A percentile compares a stretch with the other conserved stretches of the same genome.
phyloP scores from a whole-genome alignment of 2,113 vertebrate genomes.

The Colius striatus region DNA sequence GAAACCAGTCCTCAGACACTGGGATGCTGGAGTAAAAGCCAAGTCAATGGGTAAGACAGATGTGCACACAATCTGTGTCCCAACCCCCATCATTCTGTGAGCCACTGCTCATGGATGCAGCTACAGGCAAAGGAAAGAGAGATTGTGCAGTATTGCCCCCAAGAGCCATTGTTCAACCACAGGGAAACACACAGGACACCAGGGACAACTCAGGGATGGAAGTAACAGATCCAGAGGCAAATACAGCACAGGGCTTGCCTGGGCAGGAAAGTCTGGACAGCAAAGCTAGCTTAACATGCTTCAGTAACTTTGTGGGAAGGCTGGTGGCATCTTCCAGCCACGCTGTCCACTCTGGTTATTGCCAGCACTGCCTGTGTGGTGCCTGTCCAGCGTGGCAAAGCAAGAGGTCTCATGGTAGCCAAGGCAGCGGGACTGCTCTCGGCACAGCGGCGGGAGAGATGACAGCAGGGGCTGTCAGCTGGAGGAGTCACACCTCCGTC shows the following conservation, averaged over 20 bases:
- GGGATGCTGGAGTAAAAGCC: background rate
- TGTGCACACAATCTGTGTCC: no score
- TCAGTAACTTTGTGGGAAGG: background rate
- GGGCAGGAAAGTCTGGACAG: background rate
- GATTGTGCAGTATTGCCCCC: background rate
- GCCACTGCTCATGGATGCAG: accelerated
- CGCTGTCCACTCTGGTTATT: background rate
- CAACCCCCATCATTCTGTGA: background rate
- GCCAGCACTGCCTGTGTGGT: background rate
- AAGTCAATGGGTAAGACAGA: background rate
- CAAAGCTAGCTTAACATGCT: background rate
- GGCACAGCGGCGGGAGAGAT: background rate
- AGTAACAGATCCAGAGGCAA: background rate
- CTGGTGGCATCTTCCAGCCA: background rate
- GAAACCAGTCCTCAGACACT: background rate
- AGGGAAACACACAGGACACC: background rate
- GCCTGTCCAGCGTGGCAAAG: accelerated
- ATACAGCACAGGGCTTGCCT: background rate
- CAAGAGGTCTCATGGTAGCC: accelerated
- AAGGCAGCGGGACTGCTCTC: background rate
- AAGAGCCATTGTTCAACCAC: background rate
- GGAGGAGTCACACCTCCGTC: background rate
- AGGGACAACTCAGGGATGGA: background rate
- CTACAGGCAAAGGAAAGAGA: background rate
- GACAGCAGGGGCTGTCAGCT: background rate